Conservation (phyloP, 2,888 invertebrate species). For the Autographa pulchrina region DNA sequence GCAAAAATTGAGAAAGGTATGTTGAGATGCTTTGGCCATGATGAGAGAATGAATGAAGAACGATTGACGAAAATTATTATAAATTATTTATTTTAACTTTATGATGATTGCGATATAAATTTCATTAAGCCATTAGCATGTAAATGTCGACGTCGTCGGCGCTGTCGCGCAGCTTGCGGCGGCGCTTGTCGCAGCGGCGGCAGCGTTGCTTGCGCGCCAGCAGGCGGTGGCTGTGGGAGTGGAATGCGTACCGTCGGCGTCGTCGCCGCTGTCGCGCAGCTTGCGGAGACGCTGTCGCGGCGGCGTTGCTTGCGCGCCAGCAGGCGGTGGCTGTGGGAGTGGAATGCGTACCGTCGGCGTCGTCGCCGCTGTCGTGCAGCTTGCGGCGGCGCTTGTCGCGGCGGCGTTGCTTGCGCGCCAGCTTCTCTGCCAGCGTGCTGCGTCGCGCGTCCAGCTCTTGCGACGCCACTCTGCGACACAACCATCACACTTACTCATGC, state of each 20-base stretch:
- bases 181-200: conserved; percentile 91
- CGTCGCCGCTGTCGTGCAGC: conserved; percentile 77
- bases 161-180: conserved; percentile 89
- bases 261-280: conserved; percentile 62
- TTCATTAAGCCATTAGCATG: no score
- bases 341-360: conserved; percentile 52
- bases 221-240: conserved; percentile 28
- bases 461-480: conserved; percentile 78
- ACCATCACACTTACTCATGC: background rate
- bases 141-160: conserved; percentile 49
- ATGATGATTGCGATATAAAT: no score
- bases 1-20: no score
- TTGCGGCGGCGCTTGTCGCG: conserved; percentile 93
- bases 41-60: no score
- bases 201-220: conserved; percentile 92
- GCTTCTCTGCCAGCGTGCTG: conserved; percentile 92
- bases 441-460: conserved; percentile 92
- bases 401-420: conserved; percentile 93
- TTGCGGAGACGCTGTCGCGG: conserved; percentile 73
- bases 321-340: no score
- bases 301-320: no score
- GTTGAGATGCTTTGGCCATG: no score
- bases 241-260: conserved; percentile 52
- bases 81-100: no score
- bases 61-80: no score